Conservation (phyloP, 2,113 vertebrate species). For the Ceratotherium simum region DNA sequence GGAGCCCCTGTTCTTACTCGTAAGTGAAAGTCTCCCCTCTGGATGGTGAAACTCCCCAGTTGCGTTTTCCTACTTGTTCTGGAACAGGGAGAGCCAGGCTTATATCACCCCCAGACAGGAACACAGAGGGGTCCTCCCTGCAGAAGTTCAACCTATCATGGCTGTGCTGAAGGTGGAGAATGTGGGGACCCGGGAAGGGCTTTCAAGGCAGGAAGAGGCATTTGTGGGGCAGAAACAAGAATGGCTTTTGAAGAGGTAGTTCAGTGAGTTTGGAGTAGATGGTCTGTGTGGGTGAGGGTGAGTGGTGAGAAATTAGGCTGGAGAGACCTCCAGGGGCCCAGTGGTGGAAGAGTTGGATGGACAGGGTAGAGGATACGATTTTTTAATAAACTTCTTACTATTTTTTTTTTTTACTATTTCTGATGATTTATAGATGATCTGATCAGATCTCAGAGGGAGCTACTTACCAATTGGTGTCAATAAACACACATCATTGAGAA, state of each 20-base stretch:
- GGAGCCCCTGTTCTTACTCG: background rate
- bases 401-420: background rate
- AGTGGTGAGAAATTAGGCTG: background rate
- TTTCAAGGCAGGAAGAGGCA: background rate
- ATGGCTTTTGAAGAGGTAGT: background rate
- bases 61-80: background rate
- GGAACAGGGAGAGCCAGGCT: background rate
- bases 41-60: background rate
- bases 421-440: background rate
- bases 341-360: background rate
- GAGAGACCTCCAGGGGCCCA: background rate
- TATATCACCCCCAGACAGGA: background rate
- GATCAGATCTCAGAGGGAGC: background rate
- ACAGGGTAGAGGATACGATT: background rate
- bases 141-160: background rate
- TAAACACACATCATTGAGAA: background rate
- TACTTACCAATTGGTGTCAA: background rate
- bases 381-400: background rate
- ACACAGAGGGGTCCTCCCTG: background rate
- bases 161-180: background rate
- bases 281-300: background rate
- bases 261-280: background rate
- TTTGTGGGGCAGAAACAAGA: background rate
- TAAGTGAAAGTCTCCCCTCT: background rate
- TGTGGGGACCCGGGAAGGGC: background rate